phyloP scores from a whole-genome alignment of 2,888 invertebrate species.

The Epinotia ramella region DNA sequence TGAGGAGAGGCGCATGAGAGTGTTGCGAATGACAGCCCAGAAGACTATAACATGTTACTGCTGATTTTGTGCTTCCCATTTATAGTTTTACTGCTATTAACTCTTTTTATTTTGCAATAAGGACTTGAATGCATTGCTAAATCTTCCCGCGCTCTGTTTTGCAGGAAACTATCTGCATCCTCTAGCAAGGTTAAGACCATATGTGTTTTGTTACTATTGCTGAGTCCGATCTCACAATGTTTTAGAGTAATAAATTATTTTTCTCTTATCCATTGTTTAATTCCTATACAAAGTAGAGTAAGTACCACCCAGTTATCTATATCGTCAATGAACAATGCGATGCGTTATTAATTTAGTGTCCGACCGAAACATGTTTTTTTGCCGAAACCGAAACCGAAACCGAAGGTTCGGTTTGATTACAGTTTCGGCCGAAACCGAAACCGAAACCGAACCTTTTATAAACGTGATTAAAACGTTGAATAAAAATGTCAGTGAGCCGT shows the following conservation, averaged over 20 bases:
- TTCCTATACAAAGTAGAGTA: neutral
- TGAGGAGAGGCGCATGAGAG: no score
- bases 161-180: neutral
- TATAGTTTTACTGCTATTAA: constrained; percentile 22
- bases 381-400: no score
- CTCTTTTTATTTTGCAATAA: constrained; percentile 26
- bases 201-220: constrained; percentile 66
- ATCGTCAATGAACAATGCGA: constrained; percentile 23
- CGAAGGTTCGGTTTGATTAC: no score
- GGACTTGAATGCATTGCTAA: constrained; percentile 5
- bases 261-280: constrained; percentile 48
- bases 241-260: constrained; percentile 76
- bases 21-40: no score
- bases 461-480: no score
- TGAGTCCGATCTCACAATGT: constrained; percentile 73
- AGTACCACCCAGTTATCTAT: constrained; percentile 22
- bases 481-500: no score
- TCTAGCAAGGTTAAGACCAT: constrained; percentile 45
- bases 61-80: constrained; percentile 37
- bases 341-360: no score
- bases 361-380: no score
- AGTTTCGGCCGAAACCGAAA: no score
- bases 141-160: neutral
- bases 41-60: constrained; percentile 22
- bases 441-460: no score